Evolutionary conservation across 1,140 invertebrate genomes (phyloP), one percentile per base, ranked within the genome.

Genomic region (Colletes gigas): DNA sequence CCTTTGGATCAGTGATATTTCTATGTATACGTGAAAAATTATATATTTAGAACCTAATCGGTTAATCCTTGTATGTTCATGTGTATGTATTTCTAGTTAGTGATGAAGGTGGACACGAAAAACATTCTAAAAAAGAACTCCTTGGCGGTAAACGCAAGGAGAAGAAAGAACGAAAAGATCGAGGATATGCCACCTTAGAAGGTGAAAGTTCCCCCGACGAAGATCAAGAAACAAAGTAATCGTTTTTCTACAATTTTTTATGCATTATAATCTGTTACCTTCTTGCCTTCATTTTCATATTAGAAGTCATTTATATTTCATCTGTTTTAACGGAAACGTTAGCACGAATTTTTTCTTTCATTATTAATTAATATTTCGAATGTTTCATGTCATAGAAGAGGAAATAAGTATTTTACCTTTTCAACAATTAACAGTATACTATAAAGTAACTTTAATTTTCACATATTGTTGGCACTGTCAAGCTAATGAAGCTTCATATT

Each of bases 201-300:
- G 98, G 97, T 57, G 98, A 98, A 93, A 98, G 97, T 90, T 98
- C 98, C 8, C 97, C 96, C 19, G 98, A 98, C 90, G 98, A 98
- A 86, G 97, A 97, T 86, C 94, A 95, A 71, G 97, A 98, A 91
- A 95, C 97, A 21, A 98, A 97, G 97, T 98, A 94, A 89, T 62
- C 69, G 55, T 78, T 79, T 67, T 19, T 47, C 30, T 8, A 9
- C 15, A 9, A 30, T 54, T 69, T 15, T 63, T 39, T 67, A 62
- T 9, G 5, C 54, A 19, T 74, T 55, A 15, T 15, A 62, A 39
- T n/a, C n/a, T 39, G 21, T 63, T 7, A 47, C 41, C 39, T n/a
- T 14, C 9, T 41, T 41, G 12, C 15, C 0, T 59, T 4, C 7
- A 52, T 50, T 15, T 47, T 2, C n/a, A 0, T 19, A 15, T 1